Evolutionary conservation across 2,888 invertebrate species (phyloP).

Genomic region (Drosophila barbarae): DNA sequence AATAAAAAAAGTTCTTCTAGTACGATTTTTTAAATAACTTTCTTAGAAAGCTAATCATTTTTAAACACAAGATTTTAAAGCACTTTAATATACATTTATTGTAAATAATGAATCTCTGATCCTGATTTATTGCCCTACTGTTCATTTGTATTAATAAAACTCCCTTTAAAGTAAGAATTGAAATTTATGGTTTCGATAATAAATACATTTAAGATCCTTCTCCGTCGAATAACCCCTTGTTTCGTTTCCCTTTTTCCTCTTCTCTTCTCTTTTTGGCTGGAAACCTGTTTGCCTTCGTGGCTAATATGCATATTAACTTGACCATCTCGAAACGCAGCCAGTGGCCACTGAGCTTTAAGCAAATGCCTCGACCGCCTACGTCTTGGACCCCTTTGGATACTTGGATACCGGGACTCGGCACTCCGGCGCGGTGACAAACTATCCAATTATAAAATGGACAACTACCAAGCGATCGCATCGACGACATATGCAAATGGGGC

Average conservation of each 20-base stretch:
- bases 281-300: slow-evolving; percentile 25
- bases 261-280: not conserved
- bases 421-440: slow-evolving; percentile 49
- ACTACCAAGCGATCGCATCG: slow-evolving; percentile 54
- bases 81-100: too few species aligned
- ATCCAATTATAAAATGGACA: slow-evolving; percentile 70
- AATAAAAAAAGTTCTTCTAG: too few species aligned
- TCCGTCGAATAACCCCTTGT: not conserved
- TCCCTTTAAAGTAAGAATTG: not conserved
- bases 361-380: slow-evolving; percentile 30
- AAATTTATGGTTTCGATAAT: slow-evolving; percentile 17
- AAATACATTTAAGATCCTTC: slow-evolving; percentile 22
- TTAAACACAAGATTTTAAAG: too few species aligned
- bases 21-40: too few species aligned
- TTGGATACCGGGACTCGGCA: not conserved
- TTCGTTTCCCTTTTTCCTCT: not conserved
- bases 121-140: slow-evolving; percentile 1
- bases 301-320: slow-evolving; percentile 40
- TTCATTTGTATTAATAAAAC: slow-evolving; percentile 11
- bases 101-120: not conserved
- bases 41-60: not conserved
- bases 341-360: slow-evolving; percentile 34
- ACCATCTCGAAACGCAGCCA: slow-evolving; percentile 37
- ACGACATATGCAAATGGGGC: slow-evolving; percentile 49
- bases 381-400: slow-evolving; percentile 1